Evolutionary conservation across 2,113 vertebrate species (phyloP).

Genomic region (Falcunculus frontatus): DNA sequence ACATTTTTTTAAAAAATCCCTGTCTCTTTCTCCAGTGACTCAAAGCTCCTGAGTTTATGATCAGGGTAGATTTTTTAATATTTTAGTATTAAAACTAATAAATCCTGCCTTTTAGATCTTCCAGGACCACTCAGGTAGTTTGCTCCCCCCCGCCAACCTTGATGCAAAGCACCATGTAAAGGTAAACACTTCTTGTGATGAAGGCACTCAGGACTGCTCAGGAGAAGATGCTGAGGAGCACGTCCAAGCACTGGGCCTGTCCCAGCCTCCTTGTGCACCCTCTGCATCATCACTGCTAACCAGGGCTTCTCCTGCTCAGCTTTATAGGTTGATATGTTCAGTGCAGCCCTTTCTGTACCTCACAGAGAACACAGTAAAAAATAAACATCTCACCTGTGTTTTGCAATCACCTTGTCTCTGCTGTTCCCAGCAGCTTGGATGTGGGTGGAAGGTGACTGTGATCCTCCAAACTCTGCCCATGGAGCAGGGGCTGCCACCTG

Average conservation of each 20-base stretch:
- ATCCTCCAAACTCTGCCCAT: not conserved
- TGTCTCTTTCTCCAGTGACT: not conserved
- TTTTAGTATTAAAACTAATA: slow-evolving; percentile 45
- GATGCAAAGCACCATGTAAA: not conserved
- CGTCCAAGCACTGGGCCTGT: accelerated
- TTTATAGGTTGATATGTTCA: not conserved
- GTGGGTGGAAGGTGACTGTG: not conserved
- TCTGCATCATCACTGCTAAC: not conserved
- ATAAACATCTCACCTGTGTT: not conserved
- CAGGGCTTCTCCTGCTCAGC: not conserved
- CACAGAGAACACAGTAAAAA: not conserved
- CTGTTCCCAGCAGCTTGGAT: not conserved
- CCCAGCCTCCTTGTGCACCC: not conserved
- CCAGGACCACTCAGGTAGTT: not conserved
- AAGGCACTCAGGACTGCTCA: not conserved
- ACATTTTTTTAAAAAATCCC: not conserved
- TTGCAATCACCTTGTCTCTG: not conserved
- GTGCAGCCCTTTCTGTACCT: not conserved
- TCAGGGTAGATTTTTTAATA: not conserved
- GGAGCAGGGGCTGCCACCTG: not conserved
- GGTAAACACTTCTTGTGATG: not conserved
- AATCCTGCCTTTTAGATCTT: not conserved
- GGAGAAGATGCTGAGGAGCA: not conserved
- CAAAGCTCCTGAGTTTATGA: not conserved
- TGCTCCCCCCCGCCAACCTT: not conserved